Evolutionary conservation across 2,797 vertebrate species (phyloP).

Genomic region (Catharus ustulatus): DNA sequence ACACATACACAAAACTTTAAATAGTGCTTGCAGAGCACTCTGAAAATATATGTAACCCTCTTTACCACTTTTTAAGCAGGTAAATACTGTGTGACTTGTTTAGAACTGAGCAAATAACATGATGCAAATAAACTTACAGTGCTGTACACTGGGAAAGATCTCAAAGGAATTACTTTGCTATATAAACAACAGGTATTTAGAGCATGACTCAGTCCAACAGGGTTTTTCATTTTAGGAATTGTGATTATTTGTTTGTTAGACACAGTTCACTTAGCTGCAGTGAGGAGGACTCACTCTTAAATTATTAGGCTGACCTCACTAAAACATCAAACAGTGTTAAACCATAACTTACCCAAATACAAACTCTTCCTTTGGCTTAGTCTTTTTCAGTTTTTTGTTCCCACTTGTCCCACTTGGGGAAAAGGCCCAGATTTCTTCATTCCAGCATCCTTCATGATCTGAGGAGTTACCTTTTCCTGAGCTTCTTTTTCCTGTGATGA

Average conservation of each 20-base stretch:
- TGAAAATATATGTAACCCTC: neutral
- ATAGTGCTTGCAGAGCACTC: neutral
- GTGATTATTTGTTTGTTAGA: neutral
- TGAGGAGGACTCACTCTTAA: neutral
- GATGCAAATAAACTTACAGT: neutral
- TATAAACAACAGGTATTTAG: neutral
- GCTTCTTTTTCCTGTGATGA: conserved; percentile 89
- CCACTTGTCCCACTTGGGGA: conserved; percentile 85
- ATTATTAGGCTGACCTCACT: neutral
- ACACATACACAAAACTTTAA: neutral
- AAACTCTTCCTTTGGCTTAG: conserved; percentile 94
- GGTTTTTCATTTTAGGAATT: neutral
- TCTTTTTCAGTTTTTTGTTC: conserved; percentile 94
- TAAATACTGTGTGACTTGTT: neutral
- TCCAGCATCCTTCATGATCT: conserved; percentile 94
- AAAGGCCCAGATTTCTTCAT: conserved; percentile 91
- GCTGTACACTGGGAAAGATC: neutral
- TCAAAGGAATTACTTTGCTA: neutral
- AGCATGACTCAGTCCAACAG: neutral
- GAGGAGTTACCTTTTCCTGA: conserved; percentile 89
- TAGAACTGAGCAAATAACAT: neutral
- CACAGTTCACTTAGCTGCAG: neutral
- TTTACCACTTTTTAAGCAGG: neutral
- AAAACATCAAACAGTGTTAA: neutral
- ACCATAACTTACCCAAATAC: conserved; percentile 84